These are phyloP conservation scores for Vimba vimba DNA, from an alignment of 2,113 vertebrate species.

Conservation along the genomic window DNA sequence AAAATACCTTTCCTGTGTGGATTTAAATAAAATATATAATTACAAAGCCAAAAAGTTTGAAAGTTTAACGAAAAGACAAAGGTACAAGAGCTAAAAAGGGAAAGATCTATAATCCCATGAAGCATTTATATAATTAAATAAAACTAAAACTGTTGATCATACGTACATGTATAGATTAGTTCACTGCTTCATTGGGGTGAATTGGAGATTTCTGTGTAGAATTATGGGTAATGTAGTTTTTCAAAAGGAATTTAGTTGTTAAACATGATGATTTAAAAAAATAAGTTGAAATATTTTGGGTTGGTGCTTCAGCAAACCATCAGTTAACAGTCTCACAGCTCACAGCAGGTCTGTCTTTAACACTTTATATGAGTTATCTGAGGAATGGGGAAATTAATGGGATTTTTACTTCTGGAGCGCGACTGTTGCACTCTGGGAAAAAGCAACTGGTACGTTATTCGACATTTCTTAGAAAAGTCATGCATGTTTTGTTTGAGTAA, in stretches of 20 bases:
- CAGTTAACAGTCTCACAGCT: neutral
- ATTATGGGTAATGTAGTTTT: neutral
- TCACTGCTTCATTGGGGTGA: neutral
- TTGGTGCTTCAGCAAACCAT: neutral
- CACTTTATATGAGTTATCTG: neutral
- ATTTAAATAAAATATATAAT: neutral
- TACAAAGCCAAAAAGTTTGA: neutral
- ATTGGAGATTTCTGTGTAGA: neutral
- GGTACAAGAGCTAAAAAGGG: neutral
- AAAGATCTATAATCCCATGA: neutral
- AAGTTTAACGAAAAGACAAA: neutral
- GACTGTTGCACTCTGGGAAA: neutral
- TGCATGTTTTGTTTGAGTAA: constrained; percentile 1
- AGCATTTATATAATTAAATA: neutral
- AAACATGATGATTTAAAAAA: neutral
- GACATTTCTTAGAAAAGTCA: neutral
- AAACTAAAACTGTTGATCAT: neutral
- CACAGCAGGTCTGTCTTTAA: neutral
- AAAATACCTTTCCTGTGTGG: neutral
- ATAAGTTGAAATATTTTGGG: neutral
- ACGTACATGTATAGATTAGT: neutral
- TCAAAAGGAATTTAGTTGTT: neutral
- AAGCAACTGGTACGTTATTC: neutral
- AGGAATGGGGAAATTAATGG: neutral
- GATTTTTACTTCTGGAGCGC: neutral